Percentiles rank a stretch among this genome's conserved stretches.
phyloP scores from a whole-genome alignment of 2,113 vertebrate species.

The Fregata magnificens region DNA sequence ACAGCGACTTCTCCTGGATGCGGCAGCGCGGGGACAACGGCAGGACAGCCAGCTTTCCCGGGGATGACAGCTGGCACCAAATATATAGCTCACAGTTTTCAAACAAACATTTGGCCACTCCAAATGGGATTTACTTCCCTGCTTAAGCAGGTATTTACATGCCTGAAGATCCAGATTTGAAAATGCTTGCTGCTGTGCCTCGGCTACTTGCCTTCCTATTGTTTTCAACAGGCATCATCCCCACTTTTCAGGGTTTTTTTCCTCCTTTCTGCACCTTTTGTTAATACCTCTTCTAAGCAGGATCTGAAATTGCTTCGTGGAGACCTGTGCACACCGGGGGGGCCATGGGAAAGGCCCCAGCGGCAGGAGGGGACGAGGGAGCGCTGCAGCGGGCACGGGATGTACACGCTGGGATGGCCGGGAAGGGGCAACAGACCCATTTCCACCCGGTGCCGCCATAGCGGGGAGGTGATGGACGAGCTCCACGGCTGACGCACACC shows the following conservation, averaged over 20 bases:
- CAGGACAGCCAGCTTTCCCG: not conserved
- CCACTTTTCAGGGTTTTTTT: not conserved
- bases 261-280: not conserved
- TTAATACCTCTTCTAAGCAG: not conserved
- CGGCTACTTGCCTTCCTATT: not conserved
- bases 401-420: fast-evolving
- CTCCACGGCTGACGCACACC: not conserved
- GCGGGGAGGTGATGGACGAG: fast-evolving
- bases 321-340: not conserved
- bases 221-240: not conserved
- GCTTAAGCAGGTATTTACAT: not conserved
- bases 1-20: not conserved
- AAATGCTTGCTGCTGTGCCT: not conserved
- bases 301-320: not conserved
- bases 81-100: not conserved
- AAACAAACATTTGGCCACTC: not conserved
- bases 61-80: not conserved
- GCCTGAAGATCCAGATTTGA: not conserved
- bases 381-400: fast-evolving
- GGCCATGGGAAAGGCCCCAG: fast-evolving
- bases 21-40: fast-evolving
- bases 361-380: fast-evolving
- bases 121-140: not conserved
- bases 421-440: not conserved
- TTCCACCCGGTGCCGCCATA: fast-evolving